Conservation (phyloP, 2,797 vertebrate genomes). For the Spinus pinus region DNA sequence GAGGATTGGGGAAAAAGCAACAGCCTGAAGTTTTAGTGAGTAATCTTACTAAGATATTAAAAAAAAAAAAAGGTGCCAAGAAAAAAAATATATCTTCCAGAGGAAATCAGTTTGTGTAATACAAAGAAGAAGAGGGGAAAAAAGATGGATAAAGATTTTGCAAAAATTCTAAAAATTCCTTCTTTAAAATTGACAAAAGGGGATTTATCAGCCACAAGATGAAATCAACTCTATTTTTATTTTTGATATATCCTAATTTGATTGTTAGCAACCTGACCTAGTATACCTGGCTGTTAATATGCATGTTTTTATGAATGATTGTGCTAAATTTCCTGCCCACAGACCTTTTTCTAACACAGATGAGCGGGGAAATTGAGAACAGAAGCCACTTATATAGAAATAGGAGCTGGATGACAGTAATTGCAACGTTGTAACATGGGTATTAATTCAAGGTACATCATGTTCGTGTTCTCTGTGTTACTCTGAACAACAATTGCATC, state of each 20-base stretch:
- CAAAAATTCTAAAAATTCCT: neutral
- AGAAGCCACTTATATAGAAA: conserved; percentile 1
- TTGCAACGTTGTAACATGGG: neutral
- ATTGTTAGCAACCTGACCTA: neutral
- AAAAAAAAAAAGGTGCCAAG: neutral
- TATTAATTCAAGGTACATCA: neutral
- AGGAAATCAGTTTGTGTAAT: neutral
- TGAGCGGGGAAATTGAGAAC: neutral
- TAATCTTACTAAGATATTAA: neutral
- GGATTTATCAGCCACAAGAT: neutral
- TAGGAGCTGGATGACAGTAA: neutral
- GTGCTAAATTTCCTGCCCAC: neutral
- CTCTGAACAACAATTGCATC: neutral
- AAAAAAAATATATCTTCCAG: neutral
- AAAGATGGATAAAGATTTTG: neutral
- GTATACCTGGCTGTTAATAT: neutral
- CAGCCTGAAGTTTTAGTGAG: neutral
- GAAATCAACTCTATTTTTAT: neutral
- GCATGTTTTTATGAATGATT: neutral
- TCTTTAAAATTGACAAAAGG: neutral
- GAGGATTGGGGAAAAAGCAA: neutral
- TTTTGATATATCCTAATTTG: neutral
- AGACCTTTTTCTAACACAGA: neutral
- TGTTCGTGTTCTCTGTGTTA: neutral
- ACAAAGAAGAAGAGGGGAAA: neutral